A percentile compares a stretch with the other conserved stretches of the same genome.
These are phyloP conservation scores for Amphiprion ocellaris DNA, from an alignment of 2,113 vertebrate species.

Conservation along the genomic window DNA sequence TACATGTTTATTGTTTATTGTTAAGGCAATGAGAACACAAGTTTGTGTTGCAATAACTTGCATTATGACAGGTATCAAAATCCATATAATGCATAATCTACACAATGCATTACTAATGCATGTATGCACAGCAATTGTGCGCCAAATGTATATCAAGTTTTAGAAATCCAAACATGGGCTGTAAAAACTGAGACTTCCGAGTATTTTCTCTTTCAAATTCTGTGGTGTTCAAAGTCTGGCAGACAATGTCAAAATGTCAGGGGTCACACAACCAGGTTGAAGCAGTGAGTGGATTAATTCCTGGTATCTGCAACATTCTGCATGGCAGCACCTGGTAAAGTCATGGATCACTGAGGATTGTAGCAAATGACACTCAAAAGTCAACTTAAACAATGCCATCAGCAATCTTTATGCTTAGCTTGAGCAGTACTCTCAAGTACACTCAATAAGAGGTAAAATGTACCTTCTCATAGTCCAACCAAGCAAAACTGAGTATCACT, in stretches of 20 bases:
- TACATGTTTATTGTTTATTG: no score
- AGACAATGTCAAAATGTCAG: slow-evolving; percentile 61
- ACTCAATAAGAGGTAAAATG: no score
- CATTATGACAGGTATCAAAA: no score
- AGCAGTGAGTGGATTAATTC: slow-evolving; percentile 52
- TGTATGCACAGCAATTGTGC: no score
- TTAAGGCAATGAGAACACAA: no score
- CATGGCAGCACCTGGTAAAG: slow-evolving; percentile 64
- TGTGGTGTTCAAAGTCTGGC: slow-evolving; percentile 12
- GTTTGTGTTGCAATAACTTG: no score
- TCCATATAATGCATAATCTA: no score
- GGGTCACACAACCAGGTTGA: slow-evolving; percentile 54
- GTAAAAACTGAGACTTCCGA: not conserved
- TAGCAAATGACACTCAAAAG: slow-evolving; percentile 51
- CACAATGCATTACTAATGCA: no score
- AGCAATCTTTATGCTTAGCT: slow-evolving; percentile 44
- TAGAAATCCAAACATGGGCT: no score
- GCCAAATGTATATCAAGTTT: no score
- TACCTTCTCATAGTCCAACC: not conserved
- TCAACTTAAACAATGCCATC: slow-evolving; percentile 68
- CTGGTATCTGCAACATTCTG: slow-evolving; percentile 64
- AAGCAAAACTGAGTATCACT: slow-evolving; percentile 21
- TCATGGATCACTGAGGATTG: slow-evolving; percentile 76
- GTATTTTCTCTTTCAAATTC: slow-evolving; percentile 12
- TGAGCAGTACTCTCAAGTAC: slow-evolving; percentile 25